Percentiles rank a stretch among this genome's conserved stretches.
phyloP scores from a whole-genome alignment of 2,888 invertebrate species.

The Apotomis turbidana region DNA sequence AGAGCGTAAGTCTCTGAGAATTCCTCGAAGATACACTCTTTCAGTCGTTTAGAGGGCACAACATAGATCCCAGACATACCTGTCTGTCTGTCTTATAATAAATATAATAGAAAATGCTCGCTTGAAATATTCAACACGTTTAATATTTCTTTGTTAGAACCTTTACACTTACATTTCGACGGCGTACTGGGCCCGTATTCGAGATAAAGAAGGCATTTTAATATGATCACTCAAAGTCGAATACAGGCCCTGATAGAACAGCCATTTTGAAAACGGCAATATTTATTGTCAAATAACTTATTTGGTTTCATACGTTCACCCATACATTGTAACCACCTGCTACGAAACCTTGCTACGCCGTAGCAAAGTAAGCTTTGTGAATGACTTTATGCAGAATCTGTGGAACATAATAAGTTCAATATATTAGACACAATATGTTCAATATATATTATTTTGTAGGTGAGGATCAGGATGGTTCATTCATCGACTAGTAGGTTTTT shows the following conservation, averaged over 20 bases:
- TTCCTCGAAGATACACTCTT: neutral
- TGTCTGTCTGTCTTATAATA: too few relatives aligned
- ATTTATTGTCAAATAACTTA: too few relatives aligned
- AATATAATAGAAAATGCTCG: slow-evolving; percentile 15
- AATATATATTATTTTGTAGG: too few relatives aligned
- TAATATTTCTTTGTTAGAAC: neutral
- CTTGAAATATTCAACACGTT: slow-evolving; percentile 13
- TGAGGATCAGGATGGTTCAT: neutral
- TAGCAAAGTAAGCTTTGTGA: slow-evolving; percentile 9
- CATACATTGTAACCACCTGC: neutral
- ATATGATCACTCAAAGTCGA: too few relatives aligned
- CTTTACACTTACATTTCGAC: neutral
- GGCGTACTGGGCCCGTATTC: neutral
- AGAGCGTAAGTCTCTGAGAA: neutral
- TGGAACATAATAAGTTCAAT: too few relatives aligned
- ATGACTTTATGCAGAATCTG: slow-evolving; percentile 6
- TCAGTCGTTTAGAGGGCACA: neutral
- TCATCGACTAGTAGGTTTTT: too few relatives aligned
- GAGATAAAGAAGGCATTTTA: too few relatives aligned
- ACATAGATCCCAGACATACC: neutral
- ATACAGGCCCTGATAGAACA: too few relatives aligned
- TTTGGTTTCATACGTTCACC: too few relatives aligned
- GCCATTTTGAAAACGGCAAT: too few relatives aligned
- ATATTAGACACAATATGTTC: too few relatives aligned
- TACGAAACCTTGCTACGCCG: slow-evolving; percentile 25